phyloP scores from a whole-genome alignment of 2,113 vertebrate genomes.

The Planiliza haematocheilus region DNA sequence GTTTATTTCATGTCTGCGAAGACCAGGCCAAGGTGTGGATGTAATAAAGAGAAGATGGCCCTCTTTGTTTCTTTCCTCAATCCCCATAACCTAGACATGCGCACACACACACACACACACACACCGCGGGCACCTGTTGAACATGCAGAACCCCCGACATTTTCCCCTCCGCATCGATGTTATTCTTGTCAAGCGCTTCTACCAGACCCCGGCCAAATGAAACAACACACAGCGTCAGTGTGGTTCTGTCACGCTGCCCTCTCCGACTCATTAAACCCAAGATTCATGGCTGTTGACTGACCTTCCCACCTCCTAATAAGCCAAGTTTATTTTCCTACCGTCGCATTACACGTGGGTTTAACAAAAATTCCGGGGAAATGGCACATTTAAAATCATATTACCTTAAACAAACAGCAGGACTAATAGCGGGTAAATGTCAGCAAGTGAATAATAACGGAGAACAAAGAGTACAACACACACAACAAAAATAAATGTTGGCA shows the following conservation, averaged over 20 bases:
- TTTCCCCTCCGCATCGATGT: conserved; percentile 48
- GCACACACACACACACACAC: too few relatives aligned
- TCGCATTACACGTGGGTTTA: background rate
- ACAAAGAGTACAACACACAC: background rate
- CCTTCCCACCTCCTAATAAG: conserved; percentile 3
- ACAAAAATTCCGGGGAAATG: background rate
- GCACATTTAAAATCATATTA: background rate
- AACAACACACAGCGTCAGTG: conserved; percentile 52
- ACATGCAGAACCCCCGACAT: conserved; percentile 18
- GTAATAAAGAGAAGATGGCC: conserved; percentile 11
- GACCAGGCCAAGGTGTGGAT: conserved; percentile 4
- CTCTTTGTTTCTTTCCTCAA: conserved; percentile 12
- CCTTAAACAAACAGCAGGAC: background rate
- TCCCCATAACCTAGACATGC: conserved; percentile 9
- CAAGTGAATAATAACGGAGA: too few relatives aligned
- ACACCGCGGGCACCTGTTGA: conserved; percentile 10
- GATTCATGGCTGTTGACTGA: conserved; percentile 21
- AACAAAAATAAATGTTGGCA: background rate
- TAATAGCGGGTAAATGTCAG: too few relatives aligned
- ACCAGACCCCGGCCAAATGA: conserved; percentile 56
- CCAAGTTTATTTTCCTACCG: background rate
- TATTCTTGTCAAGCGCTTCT: conserved; percentile 54
- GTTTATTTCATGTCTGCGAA: conserved; percentile 49
- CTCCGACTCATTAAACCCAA: conserved; percentile 19
- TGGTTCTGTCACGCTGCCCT: conserved; percentile 25